These are phyloP conservation scores for Penaeus japonicus DNA, from an alignment of 1,140 invertebrate genomes.

Conservation along the genomic window DNA sequence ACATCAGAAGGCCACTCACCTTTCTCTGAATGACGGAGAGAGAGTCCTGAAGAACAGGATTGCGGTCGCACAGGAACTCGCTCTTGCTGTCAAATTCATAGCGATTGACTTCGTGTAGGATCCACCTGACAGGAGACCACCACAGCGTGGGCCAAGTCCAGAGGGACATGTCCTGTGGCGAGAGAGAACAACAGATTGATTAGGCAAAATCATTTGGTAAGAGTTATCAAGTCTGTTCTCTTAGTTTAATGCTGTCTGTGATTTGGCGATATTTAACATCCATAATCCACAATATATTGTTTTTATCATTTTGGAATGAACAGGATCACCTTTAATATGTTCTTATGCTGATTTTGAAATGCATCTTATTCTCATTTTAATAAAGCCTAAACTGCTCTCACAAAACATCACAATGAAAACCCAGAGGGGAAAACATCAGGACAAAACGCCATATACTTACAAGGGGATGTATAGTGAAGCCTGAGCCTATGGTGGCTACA, in stretches of 20 bases:
- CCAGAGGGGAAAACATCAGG: not conserved
- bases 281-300: too few relatives aligned
- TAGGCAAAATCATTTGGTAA: not conserved
- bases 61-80: slow-evolving; percentile 55
- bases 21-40: slow-evolving; percentile 56
- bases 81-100: slow-evolving; percentile 47
- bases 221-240: too few relatives aligned
- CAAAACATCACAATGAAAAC: not conserved
- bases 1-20: not conserved
- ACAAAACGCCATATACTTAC: slow-evolving; percentile 13
- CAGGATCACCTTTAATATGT: not conserved
- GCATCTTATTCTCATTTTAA: not conserved
- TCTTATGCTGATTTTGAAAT: not conserved
- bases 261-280: too few relatives aligned
- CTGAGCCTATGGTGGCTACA: slow-evolving; percentile 73
- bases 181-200: not conserved
- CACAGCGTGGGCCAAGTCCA: slow-evolving; percentile 58
- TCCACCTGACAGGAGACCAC: slow-evolving; percentile 57
- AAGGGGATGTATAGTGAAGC: slow-evolving; percentile 66
- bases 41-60: slow-evolving; percentile 56
- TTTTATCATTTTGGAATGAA: not conserved
- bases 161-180: slow-evolving; percentile 52
- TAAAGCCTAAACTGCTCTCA: not conserved
- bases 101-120: slow-evolving; percentile 45
- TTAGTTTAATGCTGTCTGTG: too few relatives aligned